A percentile compares a stretch with the other conserved stretches of the same genome.
Evolutionary conservation across 2,888 invertebrate species (phyloP).

Genomic region (Dynastes grantii): DNA sequence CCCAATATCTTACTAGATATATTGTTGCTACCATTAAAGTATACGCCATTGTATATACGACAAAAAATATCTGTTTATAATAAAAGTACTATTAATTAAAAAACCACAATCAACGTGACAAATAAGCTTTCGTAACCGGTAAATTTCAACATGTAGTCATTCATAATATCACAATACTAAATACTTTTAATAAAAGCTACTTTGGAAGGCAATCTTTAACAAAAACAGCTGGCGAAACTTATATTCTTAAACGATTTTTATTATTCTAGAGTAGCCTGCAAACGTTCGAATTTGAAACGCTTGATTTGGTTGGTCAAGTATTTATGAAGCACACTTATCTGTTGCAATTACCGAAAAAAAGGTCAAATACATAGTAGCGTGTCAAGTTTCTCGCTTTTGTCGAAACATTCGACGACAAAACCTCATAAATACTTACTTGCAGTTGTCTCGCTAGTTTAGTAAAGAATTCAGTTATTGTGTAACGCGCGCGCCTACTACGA

Average conservation of each 20-base stretch:
- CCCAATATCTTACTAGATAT: too few relatives aligned
- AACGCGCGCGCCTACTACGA: background rate
- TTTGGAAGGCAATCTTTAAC: background rate
- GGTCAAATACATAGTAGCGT: background rate
- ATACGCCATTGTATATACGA: too few relatives aligned
- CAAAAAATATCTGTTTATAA: too few relatives aligned
- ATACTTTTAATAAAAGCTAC: background rate
- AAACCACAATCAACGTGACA: too few relatives aligned
- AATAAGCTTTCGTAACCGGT: too few relatives aligned
- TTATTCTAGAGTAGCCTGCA: background rate
- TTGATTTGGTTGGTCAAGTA: background rate
- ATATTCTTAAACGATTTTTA: background rate
- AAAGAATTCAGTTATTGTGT: background rate
- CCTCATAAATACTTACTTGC: background rate
- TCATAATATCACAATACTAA: too few relatives aligned
- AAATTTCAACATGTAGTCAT: too few relatives aligned
- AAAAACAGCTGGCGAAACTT: background rate
- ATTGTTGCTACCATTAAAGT: too few relatives aligned
- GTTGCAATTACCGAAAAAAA: conserved; percentile 8
- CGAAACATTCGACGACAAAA: background rate
- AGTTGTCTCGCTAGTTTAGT: background rate
- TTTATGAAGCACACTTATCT: background rate
- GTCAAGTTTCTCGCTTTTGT: background rate
- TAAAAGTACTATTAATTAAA: too few relatives aligned
- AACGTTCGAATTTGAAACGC: conserved; percentile 13